Base-by-base conservation (phyloP, 2,797 vertebrate species). In the Molossus alvarezi region DNA sequence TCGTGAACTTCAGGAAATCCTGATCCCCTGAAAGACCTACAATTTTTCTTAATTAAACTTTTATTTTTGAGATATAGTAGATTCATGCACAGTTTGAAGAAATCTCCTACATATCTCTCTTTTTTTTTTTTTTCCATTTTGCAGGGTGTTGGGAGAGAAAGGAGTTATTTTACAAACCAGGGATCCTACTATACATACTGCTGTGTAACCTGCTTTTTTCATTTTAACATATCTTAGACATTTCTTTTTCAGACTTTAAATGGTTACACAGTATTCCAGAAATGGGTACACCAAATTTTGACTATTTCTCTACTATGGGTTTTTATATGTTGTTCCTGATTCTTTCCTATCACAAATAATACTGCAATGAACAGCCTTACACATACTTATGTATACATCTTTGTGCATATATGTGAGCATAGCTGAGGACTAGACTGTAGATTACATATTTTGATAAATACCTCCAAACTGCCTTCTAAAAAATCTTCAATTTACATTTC, bases 391-490 rank as follows among this genome's bases (percentile, higher is more conserved):
- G 84, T 76, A 72, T 25, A 53, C 0, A 76, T 23, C n/a, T 89
- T 62, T 85, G 17, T 73, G 25, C 57, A 58, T 79, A 29, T 15
- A 25, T 41, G 48, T 20, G 9, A 87, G 7, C 15, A 53, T 23
- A 79, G 17, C 57, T 73, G 6, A 93, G 13, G 55, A 18, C 60
- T 7, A 83, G 9, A 88, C 23, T 60, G 57, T 45, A 45, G 41
- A 45, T 45, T 45, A 65, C 6, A 67, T 65, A 67, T 75, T 90
- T 48, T 72, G 62, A 90, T 89, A 82, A 77, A 55, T 51, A 91
- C 33, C 93, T 93, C 29, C 79, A 86, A 88, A 93, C 1, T 91
- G 1, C 33, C 71, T 94, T 82, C 33, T 48, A 86, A 93, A 96
- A 77, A 41, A 9, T 58, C 71, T 69, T 91, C 48, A 90, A 88